Evolutionary conservation across 2,113 vertebrate genomes (phyloP).

Genomic region (Tricholaema leucomelas): DNA sequence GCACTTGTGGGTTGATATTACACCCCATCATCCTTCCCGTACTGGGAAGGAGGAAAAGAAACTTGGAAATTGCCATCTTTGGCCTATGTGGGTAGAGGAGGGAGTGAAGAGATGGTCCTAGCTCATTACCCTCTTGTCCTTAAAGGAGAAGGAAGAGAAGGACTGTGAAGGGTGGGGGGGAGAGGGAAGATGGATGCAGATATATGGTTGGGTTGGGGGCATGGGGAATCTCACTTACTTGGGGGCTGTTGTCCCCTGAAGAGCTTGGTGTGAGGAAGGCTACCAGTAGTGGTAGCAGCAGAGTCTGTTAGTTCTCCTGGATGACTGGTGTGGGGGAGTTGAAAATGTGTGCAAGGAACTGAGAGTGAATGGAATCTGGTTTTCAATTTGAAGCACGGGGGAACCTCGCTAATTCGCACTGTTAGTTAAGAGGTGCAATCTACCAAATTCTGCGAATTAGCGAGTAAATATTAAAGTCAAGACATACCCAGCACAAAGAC

Average conservation of each 20-base stretch:
- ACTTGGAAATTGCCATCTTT: constrained; percentile 18
- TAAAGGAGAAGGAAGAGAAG: constrained; percentile 16
- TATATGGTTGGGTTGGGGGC: not conserved
- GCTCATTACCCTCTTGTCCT: not conserved
- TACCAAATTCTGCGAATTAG: constrained; percentile 74
- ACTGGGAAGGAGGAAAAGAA: constrained; percentile 24
- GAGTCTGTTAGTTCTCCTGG: constrained; percentile 30
- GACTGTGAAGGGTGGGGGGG: not conserved
- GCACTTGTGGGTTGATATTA: not conserved
- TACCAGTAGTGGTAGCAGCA: not conserved
- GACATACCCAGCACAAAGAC: constrained; percentile 37
- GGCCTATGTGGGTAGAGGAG: constrained; percentile 44
- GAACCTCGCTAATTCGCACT: constrained; percentile 77
- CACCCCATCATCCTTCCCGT: not conserved
- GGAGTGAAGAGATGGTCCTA: constrained; percentile 39
- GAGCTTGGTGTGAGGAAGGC: not conserved
- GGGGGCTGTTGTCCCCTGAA: constrained; percentile 3
- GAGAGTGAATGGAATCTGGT: constrained; percentile 61
- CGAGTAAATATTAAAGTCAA: constrained; percentile 61
- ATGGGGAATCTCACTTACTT: not conserved
- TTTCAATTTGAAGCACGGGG: constrained; percentile 66
- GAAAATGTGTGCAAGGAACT: constrained; percentile 36
- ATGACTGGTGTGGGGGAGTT: constrained; percentile 53
- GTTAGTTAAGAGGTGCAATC: constrained; percentile 20
- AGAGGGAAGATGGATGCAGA: constrained; percentile 27